A percentile compares a stretch with the other conserved stretches of the same genome.
These are phyloP conservation scores for Eupithecia centaureata DNA, from an alignment of 2,888 invertebrate genomes.

Conservation along the genomic window DNA sequence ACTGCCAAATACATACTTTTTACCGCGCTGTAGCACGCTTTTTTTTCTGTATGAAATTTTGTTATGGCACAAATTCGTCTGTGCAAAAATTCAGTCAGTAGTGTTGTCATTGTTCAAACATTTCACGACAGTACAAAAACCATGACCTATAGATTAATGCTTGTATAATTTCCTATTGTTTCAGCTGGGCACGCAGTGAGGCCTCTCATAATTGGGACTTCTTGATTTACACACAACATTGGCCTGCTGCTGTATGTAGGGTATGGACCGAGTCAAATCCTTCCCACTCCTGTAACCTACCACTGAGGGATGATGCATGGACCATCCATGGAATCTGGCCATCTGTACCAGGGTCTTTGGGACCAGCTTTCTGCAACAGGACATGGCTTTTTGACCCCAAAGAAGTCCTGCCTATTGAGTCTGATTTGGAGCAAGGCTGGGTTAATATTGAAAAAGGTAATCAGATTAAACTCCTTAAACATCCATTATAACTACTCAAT, in stretches of 20 bases:
- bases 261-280: constrained; percentile 86
- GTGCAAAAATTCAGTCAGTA: too few species aligned
- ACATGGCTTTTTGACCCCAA: constrained; percentile 86
- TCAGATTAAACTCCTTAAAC: neutral
- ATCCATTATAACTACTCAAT: constrained; percentile 24
- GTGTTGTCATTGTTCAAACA: too few species aligned
- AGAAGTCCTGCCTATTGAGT: constrained; percentile 83
- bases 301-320: constrained; percentile 86
- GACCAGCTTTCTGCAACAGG: constrained; percentile 89
- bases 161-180: neutral
- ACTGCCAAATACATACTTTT: too few species aligned
- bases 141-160: neutral
- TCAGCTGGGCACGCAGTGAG: constrained; percentile 27
- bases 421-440: constrained; percentile 86
- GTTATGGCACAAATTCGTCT: too few species aligned
- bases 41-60: too few species aligned
- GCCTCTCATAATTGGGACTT: constrained; percentile 86
- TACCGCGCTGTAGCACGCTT: too few species aligned
- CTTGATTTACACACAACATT: constrained; percentile 91
- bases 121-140: neutral
- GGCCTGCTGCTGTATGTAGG: constrained; percentile 87
- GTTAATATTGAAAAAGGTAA: constrained; percentile 87
- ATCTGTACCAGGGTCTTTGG: constrained; percentile 86
- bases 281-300: constrained; percentile 86
- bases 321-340: constrained; percentile 94